Evolutionary conservation across 2,888 invertebrate genomes (phyloP), one percentile per base, ranked within the genome.

Genomic region (Acleris cristana): DNA sequence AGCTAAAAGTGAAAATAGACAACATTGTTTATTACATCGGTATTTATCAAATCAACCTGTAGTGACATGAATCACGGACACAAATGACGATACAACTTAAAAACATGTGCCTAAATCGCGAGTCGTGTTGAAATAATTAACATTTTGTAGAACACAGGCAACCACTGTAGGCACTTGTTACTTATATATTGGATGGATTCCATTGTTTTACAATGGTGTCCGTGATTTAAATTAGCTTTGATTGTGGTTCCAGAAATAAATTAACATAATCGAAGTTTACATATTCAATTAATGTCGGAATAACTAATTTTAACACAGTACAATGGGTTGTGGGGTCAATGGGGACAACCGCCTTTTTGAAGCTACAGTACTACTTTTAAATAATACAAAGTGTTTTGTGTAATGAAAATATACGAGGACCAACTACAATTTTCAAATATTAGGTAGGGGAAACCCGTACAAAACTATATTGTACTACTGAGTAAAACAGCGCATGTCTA

Each of bases 231-330:
- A 78, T 81, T 77, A 77, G 72, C 73, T 74, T 72, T 70, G 45
- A 69, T 67, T 65, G 73, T 72, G 68, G 68, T 72, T 75, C 70
- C 70, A 64, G 72, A 73, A 76, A 76, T 67, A 71, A 72, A 72
- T 74, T 73, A 69, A 82, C 77, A 73, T 75, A 40, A 14, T 14
- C 75, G 72, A 79, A 71, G 69, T 68, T 78, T 84, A 82, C 82
- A 85, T 85, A 83, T 82, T 80, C 70, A 80, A 77, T 74, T 69
- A 72, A 77, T 78, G 79, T 79, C 78, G 79, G 79, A 85, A 85
- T 86, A 71, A 79, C 83, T 80, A 79, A 85, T 84, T 65, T 84
- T 75, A 76, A 72, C 70, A 75, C 72, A 74, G 72, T 71, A 81
- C 81, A 84, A 84, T 79, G 79, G 73, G 73, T 62, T 72, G 74